Evolutionary conservation across 2,888 invertebrate species (phyloP), one percentile per base, ranked within the genome.

Genomic region (Boloria selene): DNA sequence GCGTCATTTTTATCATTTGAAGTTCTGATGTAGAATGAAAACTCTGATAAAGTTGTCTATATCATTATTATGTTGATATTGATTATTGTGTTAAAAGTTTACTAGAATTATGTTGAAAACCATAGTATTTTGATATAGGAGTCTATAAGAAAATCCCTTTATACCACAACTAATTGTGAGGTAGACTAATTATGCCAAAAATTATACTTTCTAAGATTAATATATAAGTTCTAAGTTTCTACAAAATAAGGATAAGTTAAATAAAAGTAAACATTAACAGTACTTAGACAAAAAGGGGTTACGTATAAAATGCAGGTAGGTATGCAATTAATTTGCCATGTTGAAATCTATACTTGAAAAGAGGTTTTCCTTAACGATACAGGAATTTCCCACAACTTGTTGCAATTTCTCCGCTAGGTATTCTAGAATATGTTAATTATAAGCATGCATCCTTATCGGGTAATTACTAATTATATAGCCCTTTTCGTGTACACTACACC

Each of bases 381-480:
- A 56, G 55, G 55, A 56, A 45, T 56, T 56, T 45, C 56, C 26
- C 5, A 45, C 22, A 45, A 45, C 22, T 26, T 26, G n/a, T 56
- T 26, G 56, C 14, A 55, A 42, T 38, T 38, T 38, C 31, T 55
- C 31, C 16, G 31, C n/a, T 26, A 2, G 13, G 42, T 13, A 45
- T 56, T 45, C 3, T n/a, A 45, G 26, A 22, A 18, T 26, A n/a
- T 56, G 22, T 26, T 45, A 4, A 45, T 55, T 31, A 31, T n/a
- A 3, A 18, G n/a, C 55, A 45, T 59, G 68, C 66, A 68, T 71
- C 62, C 67, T 71, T 74, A 72, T 69, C 68, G 61, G 66, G 56
- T 65, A 68, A 70, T 71, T 22, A 22, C 22, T 1, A 22, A 3
- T n/a, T 73, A 69, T 62, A 61, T 49, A 63, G 60, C 59, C 51